Evolutionary conservation across 2,113 vertebrate species (phyloP), one percentile per base, ranked within the genome.

Genomic region (Periophthalmus modestus): DNA sequence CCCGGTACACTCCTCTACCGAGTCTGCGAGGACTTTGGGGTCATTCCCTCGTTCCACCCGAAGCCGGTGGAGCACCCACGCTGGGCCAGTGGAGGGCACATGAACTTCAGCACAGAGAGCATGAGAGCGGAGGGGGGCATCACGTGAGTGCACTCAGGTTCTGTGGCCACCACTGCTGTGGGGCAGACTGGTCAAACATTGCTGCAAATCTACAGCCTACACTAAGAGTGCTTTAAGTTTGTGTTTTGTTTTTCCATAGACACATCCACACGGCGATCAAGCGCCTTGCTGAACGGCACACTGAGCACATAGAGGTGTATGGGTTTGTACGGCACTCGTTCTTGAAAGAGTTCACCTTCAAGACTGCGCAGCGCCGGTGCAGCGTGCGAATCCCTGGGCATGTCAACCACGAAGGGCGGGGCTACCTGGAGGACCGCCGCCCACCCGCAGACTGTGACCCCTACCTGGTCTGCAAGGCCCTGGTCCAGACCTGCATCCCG

Each of bases 391-490:
- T 93, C 73, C 92, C 92, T 0, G 91, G 87, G 28, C 86, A 91
- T 23, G 89, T 89, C 0, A 89, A 86, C 47, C 86, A 86, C 52
- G 91, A 88, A 0, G 88, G 89, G 39, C 83, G 0, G 0, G 92
- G 89, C 0, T 94, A 93, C 85, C 91, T 92, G 0, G 92, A 93
- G 79, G 92, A 94, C 67, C 85, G 93, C 59, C 81, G 92, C 33
- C 92, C 93, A 0, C 83, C 93, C 0, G 92, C 92, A 73, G 94
- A 91, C 87, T 94, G 93, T 0, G 92, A 93, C 77, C 94, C 93
- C 0, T 93, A 93, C 0, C 81, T 84, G 0, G 92, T 93, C 47
- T 93, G 84, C 0, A 90, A 89, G 77, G 92, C 89, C 75, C 87
- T 93, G 59, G 75, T 92, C 80, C 82, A 92, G 75, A 94, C 90